Base-by-base conservation (phyloP, 1,140 invertebrate species). In the Adoxophyes honmai region DNA sequence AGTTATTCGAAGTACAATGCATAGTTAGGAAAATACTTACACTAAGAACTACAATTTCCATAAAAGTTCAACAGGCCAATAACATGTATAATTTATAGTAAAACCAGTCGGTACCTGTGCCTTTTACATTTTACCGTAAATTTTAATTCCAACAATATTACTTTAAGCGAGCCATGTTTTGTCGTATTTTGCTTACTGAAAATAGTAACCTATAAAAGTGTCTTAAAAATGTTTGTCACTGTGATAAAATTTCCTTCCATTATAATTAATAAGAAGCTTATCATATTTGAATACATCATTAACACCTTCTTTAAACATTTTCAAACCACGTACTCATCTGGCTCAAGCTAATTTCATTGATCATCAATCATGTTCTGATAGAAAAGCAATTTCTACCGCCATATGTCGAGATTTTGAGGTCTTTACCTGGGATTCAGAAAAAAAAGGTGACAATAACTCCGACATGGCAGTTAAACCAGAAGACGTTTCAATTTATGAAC, bases 401-500 rank as follows among this genome's bases (percentile, higher is more conserved):
- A 71, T 78, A 77, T 74, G 76, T 57, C 66, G 64, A 59, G 55
- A 55, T 55, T 42, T 59, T 59, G 58, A 28, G 63, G 66, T 73
- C 59, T 69, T 68, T 82, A 82, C 79, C 79, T 80, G 79, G 52
- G 68, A 34, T 7, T 54, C 9, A 35, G 7, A 55, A 75, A 84
- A 81, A 84, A 86, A 85, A 79, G 65, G 66, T 75, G 70, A 81
- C 75, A 84, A 78, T 79, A 78, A 74, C 64, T 62, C 59, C 59
- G 68, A 75, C 66, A 70, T 67, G 62, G 55, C 65, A 68, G 68
- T 76, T 73, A 77, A 75, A 68, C 75, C 70, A 66, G 69, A 65
- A 67, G 73, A 84, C 75, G 73, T 81, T 78, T 86, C 75, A 77
- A 86, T 86, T 82, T 84, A 82, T 78, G 70, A 63, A 73, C 52